A percentile compares a stretch with the other conserved stretches of the same genome.
Conservation (phyloP, 2,888 invertebrate species). For the Eupithecia insigniata region DNA sequence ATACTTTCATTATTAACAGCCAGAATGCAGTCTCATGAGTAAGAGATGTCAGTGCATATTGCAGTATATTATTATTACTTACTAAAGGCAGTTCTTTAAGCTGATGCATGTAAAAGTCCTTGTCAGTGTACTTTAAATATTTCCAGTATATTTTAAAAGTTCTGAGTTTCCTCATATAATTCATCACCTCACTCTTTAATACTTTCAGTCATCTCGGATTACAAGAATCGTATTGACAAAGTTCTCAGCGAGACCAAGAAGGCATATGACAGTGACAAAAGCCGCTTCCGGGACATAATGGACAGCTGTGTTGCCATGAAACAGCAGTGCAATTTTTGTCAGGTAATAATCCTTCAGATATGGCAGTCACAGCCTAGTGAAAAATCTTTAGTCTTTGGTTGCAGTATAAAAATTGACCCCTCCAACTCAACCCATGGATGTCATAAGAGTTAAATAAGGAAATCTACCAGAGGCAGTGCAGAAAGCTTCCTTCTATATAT, state of each 20-base stretch:
- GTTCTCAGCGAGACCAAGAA: conserved; percentile 69
- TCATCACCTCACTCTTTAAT: neutral
- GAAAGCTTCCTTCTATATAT: too few relatives aligned
- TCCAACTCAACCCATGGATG: too few relatives aligned
- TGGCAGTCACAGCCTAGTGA: too few relatives aligned
- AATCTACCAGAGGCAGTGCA: too few relatives aligned
- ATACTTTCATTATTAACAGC: too few relatives aligned
- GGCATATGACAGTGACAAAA: conserved; percentile 64
- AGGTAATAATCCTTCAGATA: conserved; percentile 53
- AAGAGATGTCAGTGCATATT: too few relatives aligned
- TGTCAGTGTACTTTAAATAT: neutral
- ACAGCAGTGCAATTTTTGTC: conserved; percentile 69
- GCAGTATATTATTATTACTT: too few relatives aligned
- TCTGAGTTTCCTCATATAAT: neutral
- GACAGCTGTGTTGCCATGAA: conserved; percentile 75
- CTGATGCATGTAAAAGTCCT: neutral
- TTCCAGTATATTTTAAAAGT: neutral
- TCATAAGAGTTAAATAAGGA: too few relatives aligned
- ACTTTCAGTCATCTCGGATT: conserved; percentile 72
- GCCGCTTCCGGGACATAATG: conserved; percentile 68
- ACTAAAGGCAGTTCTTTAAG: too few relatives aligned
- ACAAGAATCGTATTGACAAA: conserved; percentile 71
- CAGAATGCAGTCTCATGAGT: too few relatives aligned
- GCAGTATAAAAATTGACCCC: too few relatives aligned
- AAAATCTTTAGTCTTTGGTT: too few relatives aligned